Percentiles rank a stretch among this genome's conserved stretches.
Evolutionary conservation across 2,797 vertebrate species (phyloP).

Genomic region (Alcedo atthis): DNA sequence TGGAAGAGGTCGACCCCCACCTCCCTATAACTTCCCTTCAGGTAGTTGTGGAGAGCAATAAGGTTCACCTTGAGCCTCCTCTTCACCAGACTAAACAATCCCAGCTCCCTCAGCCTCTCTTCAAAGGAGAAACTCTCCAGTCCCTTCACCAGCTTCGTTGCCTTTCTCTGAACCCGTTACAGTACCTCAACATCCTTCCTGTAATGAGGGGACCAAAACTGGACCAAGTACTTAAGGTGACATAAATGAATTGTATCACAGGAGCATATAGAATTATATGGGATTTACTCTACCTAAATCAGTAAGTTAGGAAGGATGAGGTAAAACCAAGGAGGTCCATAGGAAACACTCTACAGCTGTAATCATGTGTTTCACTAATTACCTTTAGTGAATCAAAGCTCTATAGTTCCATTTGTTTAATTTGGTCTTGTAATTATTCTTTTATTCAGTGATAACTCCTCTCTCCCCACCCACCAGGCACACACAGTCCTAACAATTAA

Average conservation of each 20-base stretch:
- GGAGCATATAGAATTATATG: background rate
- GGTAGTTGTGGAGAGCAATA: too few relatives aligned
- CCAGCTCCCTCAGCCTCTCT: too few relatives aligned
- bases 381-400: background rate
- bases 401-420: background rate
- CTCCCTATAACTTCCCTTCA: too few relatives aligned
- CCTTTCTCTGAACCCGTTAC: too few relatives aligned
- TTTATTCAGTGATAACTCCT: background rate
- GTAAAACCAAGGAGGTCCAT: background rate
- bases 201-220: too few relatives aligned
- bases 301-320: background rate
- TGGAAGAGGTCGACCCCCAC: too few relatives aligned
- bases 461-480: background rate
- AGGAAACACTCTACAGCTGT: background rate
- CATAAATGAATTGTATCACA: background rate
- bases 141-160: too few relatives aligned
- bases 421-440: background rate
- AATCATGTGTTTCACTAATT: background rate
- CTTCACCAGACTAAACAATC: too few relatives aligned
- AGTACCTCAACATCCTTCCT: too few relatives aligned
- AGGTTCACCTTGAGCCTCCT: too few relatives aligned
- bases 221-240: background rate
- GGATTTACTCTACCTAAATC: background rate
- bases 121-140: too few relatives aligned
- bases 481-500: background rate